Evolutionary conservation across 2,113 vertebrate species (phyloP).

Genomic region (Caranx melampygus): DNA sequence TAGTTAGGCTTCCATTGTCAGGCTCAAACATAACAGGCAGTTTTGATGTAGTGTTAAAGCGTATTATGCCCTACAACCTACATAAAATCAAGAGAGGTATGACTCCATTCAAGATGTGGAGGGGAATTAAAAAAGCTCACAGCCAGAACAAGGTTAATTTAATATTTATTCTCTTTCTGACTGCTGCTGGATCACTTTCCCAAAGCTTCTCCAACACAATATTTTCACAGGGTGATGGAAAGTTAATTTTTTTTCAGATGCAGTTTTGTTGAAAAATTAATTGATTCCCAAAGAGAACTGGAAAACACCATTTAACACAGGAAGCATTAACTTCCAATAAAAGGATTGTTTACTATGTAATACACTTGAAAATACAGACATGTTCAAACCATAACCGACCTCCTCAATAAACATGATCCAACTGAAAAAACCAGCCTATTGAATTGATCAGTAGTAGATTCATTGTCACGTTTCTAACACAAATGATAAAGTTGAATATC

Average conservation of each 20-base stretch:
- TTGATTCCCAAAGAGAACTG: neutral
- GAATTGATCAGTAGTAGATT: too few species aligned
- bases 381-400: neutral
- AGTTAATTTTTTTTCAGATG: slow-evolving; percentile 4
- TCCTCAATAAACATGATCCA: neutral
- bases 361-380: neutral
- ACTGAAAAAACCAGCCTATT: too few species aligned
- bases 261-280: slow-evolving; percentile 24
- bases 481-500: too few species aligned
- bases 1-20: slow-evolving; percentile 93
- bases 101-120: slow-evolving; percentile 69
- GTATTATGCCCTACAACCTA: slow-evolving; percentile 75
- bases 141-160: slow-evolving; percentile 72
- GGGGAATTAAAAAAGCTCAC: slow-evolving; percentile 68
- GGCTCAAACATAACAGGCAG: slow-evolving; percentile 90
- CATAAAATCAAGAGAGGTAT: slow-evolving; percentile 69
- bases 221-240: slow-evolving; percentile 12
- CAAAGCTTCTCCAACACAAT: slow-evolving; percentile 17
- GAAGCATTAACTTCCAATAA: neutral
- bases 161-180: slow-evolving; percentile 65
- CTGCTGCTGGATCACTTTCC: slow-evolving; percentile 24
- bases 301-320: too few species aligned
- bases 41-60: slow-evolving; percentile 85
- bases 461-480: too few species aligned
- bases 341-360: neutral